Percentiles rank a stretch among this genome's conserved stretches.
Evolutionary conservation across 2,113 vertebrate genomes (phyloP).

Genomic region (Festucalex cinctus): DNA sequence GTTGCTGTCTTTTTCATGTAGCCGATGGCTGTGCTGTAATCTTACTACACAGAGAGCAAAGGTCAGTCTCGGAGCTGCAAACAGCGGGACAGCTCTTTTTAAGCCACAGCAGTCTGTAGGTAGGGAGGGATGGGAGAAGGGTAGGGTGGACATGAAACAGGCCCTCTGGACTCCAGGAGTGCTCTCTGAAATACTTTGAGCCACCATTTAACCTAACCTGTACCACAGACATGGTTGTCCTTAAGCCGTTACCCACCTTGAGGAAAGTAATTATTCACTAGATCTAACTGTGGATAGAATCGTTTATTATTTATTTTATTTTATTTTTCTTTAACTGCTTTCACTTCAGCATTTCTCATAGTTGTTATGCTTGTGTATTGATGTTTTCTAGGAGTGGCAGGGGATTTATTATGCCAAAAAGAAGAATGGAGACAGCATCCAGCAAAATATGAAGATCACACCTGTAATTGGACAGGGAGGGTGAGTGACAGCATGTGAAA

Average conservation of each 20-base stretch:
- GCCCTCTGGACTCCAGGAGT: constrained; percentile 29
- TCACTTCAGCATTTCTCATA: neutral
- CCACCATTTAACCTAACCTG: constrained; percentile 1
- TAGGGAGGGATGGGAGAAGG: neutral
- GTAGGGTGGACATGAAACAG: constrained; percentile 60
- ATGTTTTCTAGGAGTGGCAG: constrained; percentile 88
- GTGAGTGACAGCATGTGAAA: constrained; percentile 71
- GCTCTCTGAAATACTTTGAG: constrained; percentile 29
- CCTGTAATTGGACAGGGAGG: constrained; percentile 97
- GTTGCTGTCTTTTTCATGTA: constrained; percentile 62
- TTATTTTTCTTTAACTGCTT: no score
- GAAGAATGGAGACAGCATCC: constrained; percentile 92
- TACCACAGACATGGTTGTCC: neutral
- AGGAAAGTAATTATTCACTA: neutral
- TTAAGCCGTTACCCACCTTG: neutral
- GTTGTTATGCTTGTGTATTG: constrained; percentile 4
- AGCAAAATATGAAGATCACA: constrained; percentile 97
- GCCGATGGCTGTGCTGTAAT: constrained; percentile 47
- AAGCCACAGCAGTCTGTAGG: constrained; percentile 41
- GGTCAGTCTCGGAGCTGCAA: constrained; percentile 62
- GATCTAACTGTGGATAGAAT: neutral
- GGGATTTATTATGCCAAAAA: constrained; percentile 92
- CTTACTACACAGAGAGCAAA: constrained; percentile 71
- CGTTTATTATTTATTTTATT: neutral
- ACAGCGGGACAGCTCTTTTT: constrained; percentile 67